Percentiles rank a stretch among this genome's conserved stretches.
These are phyloP conservation scores for Dasysyrphus tricinctus DNA, from an alignment of 2,888 invertebrate genomes.

Conservation along the genomic window DNA sequence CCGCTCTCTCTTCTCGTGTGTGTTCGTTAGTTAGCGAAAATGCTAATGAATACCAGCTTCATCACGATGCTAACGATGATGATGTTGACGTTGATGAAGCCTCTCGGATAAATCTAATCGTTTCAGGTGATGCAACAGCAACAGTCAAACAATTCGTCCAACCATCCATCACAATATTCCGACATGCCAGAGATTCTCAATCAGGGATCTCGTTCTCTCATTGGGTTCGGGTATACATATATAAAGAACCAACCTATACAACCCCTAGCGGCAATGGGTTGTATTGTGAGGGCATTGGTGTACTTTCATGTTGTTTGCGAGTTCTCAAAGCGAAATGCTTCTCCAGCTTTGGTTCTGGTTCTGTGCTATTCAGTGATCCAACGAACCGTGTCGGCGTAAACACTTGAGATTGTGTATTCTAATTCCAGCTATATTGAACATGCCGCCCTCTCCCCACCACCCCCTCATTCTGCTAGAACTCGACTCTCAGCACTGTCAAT, in stretches of 20 bases:
- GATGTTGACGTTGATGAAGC: conserved; percentile 58
- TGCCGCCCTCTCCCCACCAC: conserved; percentile 9
- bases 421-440: conserved; percentile 44
- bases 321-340: conserved; percentile 56
- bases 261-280: conserved; percentile 40
- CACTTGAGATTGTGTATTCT: conserved; percentile 63
- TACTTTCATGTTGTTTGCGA: conserved; percentile 13
- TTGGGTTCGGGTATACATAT: not conserved
- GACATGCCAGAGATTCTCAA: conserved; percentile 52
- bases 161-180: conserved; percentile 66
- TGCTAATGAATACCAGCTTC: conserved; percentile 59
- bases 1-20: not conserved
- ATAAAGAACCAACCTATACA: not conserved
- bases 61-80: conserved; percentile 31
- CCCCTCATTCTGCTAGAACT: conserved; percentile 7
- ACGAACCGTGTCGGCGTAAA: conserved; percentile 71
- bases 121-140: conserved; percentile 63
- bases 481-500: not conserved
- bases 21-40: conserved; percentile 32
- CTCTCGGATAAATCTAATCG: conserved; percentile 63
- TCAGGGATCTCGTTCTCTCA: conserved; percentile 33
- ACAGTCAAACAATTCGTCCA: conserved; percentile 60
- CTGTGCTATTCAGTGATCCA: conserved; percentile 63
- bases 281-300: not conserved
- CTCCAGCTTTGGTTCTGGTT: conserved; percentile 48